Percentiles rank a stretch among this genome's conserved stretches.
Evolutionary conservation across 2,797 vertebrate genomes (phyloP).

Genomic region (Aphelocoma californica): DNA sequence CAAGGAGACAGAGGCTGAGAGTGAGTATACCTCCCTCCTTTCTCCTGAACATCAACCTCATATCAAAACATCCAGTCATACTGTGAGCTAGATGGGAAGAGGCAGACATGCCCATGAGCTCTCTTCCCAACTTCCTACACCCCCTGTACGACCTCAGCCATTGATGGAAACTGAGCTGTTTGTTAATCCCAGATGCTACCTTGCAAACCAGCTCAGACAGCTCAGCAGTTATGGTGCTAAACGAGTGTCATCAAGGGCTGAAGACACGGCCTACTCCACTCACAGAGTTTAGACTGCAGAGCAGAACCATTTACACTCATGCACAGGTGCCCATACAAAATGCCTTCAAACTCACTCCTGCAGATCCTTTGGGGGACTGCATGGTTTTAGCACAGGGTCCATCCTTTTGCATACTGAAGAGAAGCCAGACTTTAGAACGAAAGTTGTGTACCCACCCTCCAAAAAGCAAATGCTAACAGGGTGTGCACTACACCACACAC

Average conservation of each 20-base stretch:
- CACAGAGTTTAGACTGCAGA: not conserved
- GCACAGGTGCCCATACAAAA: not conserved
- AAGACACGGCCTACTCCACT: not conserved
- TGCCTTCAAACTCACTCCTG: not conserved
- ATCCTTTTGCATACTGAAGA: not conserved
- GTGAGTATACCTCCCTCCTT: not conserved
- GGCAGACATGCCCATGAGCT: not conserved
- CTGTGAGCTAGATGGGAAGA: not conserved
- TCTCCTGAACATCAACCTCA: not conserved
- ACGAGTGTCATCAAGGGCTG: not conserved
- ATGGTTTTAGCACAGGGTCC: not conserved
- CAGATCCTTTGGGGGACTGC: not conserved
- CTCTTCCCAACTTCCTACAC: not conserved
- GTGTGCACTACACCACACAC: not conserved
- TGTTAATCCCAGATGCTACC: not conserved
- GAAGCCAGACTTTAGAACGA: not conserved
- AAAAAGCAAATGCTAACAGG: not conserved
- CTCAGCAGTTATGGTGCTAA: not conserved
- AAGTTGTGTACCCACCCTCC: not conserved
- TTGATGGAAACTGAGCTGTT: not conserved
- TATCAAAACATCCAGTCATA: not conserved
- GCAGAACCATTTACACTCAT: not conserved
- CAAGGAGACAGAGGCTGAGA: slow-evolving; percentile 39
- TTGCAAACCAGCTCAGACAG: not conserved
- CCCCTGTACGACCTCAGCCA: not conserved